Evolutionary conservation across 2,888 invertebrate species (phyloP), one percentile per base, ranked within the genome.

Genomic region (Ochropleura leucogaster): DNA sequence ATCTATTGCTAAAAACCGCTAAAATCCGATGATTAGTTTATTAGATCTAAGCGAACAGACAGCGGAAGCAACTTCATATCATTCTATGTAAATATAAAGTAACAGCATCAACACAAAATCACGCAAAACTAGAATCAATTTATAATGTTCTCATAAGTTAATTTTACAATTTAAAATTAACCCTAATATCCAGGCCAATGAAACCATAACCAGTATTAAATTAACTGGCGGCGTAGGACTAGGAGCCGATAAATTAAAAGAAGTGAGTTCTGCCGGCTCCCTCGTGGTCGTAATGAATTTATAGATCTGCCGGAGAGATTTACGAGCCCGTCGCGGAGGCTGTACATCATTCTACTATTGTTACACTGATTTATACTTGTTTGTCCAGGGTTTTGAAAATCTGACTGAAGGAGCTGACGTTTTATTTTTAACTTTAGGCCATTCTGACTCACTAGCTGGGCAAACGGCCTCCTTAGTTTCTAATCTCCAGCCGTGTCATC

Each of bases 181-280:
- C 51, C 57, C 4, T 51, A 60, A 79, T 68, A 66, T 60, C 60
- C 40, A 66, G 60, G 49, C 46, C 74, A 74, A 60, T 49, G 42
- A 5, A 60, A 49, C n/a, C 59, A 67, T 59, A 66, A 51, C 49
- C 47, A n/a, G 57, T 53, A 70, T 82, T 30, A 70, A 74, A 69
- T 70, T 68, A 73, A 68, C 55, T 20, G 8, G 46, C 30, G 8
- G 46, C 16, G 30, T 18, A 20, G 55, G 14, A 9, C 63, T 73
- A 79, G 53, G 66, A 66, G 64, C 59, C 67, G 63, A 86, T 86
- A 86, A 86, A 86, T 84, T 81, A 79, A 86, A 86, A 86, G 83
- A 86, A 84, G 30, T 80, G 72, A 69, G 49, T 51, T 68, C 75
- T 79, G 64, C 65, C 68, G 63, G 77, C 83, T 84, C 77, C 76